Evolutionary conservation across 2,888 invertebrate species (phyloP).

Genomic region (Tenodera sinensis): DNA sequence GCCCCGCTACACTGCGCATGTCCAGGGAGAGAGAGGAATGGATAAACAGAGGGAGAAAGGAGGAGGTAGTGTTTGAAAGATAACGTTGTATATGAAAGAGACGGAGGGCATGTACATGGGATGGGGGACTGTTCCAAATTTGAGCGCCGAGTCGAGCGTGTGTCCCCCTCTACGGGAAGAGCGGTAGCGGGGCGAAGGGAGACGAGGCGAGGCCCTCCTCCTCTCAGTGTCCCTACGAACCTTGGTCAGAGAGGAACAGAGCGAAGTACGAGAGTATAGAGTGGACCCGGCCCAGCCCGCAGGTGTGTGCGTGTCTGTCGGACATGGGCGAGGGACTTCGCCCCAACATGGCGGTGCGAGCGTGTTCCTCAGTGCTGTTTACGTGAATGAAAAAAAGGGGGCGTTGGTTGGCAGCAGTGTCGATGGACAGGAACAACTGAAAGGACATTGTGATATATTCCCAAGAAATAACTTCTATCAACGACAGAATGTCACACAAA

Average conservation of each 20-base stretch:
- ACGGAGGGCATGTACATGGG: conserved; percentile 5
- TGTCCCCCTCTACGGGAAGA: neutral
- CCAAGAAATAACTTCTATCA: conserved; percentile 36
- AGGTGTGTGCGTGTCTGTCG: conserved; percentile 36
- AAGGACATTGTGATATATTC: neutral
- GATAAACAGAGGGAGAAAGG: neutral
- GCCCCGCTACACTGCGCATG: conserved; percentile 17
- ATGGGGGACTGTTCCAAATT: conserved; percentile 16
- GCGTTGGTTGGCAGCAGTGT: neutral
- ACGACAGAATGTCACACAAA: conserved; percentile 35
- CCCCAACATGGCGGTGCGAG: neutral
- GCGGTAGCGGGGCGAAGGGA: neutral
- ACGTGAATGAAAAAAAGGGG: neutral
- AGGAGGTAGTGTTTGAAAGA: conserved; percentile 2
- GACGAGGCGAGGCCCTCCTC: neutral
- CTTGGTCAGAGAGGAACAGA: neutral
- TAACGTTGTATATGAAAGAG: conserved; percentile 3
- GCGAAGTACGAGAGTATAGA: neutral
- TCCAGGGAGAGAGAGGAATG: conserved; percentile 14
- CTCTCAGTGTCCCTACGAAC: conserved; percentile 6
- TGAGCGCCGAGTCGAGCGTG: neutral
- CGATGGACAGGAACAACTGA: neutral
- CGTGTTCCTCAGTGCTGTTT: neutral
- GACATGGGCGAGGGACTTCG: neutral
- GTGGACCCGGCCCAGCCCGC: conserved; percentile 40